These are phyloP conservation scores for Chrysaora quinquecirrha DNA, from an alignment of 30 jellyfish, hydroid and myxozoan genomes.

Conservation along the genomic window DNA sequence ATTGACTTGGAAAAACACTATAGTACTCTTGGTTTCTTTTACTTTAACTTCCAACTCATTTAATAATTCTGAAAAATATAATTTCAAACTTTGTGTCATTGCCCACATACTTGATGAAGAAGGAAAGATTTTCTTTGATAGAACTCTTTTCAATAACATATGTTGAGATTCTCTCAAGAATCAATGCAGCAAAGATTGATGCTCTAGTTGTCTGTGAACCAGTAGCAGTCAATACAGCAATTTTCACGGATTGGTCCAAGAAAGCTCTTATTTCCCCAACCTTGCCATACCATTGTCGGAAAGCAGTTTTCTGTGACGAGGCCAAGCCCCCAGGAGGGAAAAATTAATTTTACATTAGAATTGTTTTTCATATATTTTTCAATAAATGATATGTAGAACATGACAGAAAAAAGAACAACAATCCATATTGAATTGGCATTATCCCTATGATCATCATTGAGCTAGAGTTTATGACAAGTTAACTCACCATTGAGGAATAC, in stretches of 20 bases:
- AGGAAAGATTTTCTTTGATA: slow-evolving; percentile 27
- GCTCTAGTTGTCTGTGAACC: slow-evolving; percentile 27
- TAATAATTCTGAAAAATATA: background rate
- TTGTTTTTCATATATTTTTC: too few relatives aligned
- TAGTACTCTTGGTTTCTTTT: slow-evolving; percentile 12
- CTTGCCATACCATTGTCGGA: slow-evolving; percentile 27
- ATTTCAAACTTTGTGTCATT: slow-evolving; percentile 23
- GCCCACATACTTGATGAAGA: slow-evolving; percentile 22
- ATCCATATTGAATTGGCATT: too few relatives aligned
- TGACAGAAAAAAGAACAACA: too few relatives aligned
- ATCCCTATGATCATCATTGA: too few relatives aligned
- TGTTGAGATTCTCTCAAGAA: background rate
- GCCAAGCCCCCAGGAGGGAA: background rate
- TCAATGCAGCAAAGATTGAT: slow-evolving; percentile 4
- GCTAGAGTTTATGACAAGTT: too few relatives aligned
- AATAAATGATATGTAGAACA: too few relatives aligned
- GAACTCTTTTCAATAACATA: slow-evolving; percentile 46
- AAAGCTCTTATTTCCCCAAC: slow-evolving; percentile 28
- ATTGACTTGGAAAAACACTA: slow-evolving; percentile 44
- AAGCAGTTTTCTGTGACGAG: slow-evolving; percentile 9
- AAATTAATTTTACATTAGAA: too few relatives aligned
- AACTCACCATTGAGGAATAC: slow-evolving; percentile 43
- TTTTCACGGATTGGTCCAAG: slow-evolving; percentile 12
- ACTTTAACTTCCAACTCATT: background rate
- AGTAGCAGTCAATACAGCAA: slow-evolving; percentile 43